phyloP scores from a whole-genome alignment of 2,888 invertebrate genomes.

The Rhingia rostrata region DNA sequence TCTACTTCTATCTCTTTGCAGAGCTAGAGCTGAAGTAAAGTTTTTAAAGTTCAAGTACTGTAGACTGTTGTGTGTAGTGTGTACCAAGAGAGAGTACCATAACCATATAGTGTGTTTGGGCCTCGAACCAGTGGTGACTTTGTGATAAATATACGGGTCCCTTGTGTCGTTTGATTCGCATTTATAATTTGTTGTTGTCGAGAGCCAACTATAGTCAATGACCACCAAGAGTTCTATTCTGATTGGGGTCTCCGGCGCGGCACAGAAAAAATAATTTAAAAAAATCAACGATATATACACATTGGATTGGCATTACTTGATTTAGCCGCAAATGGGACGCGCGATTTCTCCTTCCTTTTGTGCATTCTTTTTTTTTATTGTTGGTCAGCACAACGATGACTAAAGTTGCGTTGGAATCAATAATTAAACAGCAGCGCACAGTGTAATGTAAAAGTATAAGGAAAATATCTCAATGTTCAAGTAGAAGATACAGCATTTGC shows the following conservation, averaged over 20 bases:
- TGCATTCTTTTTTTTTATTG: constrained; percentile 40
- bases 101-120: constrained; percentile 5
- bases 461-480: constrained; percentile 20
- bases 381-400: constrained; percentile 42
- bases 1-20: constrained; percentile 58
- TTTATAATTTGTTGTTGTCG: constrained; percentile 46
- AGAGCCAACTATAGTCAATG: constrained; percentile 61
- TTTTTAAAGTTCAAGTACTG: constrained; percentile 69
- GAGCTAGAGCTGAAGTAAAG: constrained; percentile 45
- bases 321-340: constrained; percentile 48
- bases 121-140: constrained; percentile 25
- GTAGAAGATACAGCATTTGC: constrained; percentile 27
- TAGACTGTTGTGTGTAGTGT: constrained; percentile 17
- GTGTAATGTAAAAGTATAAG: constrained; percentile 34
- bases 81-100: constrained; percentile 19
- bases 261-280: constrained; percentile 40
- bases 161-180: constrained; percentile 53
- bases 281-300: constrained; percentile 11
- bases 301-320: constrained; percentile 37
- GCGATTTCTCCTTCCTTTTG: constrained; percentile 71
- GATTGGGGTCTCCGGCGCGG: constrained; percentile 67
- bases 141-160: constrained; percentile 19
- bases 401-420: constrained; percentile 43
- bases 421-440: constrained; percentile 33
- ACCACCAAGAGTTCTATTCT: constrained; percentile 71